Base-by-base conservation (phyloP, 2,888 invertebrate species). In the Amiota minor region DNA sequence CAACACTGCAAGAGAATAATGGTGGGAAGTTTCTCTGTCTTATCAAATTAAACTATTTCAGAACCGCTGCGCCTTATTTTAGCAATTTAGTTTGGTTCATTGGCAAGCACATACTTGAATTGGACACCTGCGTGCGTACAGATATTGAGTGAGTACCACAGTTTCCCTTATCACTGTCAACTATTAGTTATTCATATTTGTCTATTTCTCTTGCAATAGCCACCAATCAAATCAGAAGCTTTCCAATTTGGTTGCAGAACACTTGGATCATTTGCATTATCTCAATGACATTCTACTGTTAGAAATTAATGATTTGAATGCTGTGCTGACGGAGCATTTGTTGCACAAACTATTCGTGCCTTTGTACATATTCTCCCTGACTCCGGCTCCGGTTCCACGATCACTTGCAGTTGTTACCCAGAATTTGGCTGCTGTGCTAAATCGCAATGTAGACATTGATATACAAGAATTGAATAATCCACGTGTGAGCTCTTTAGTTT, bases 71-170 rank as follows among this genome's bases (percentile, higher is more conserved):
- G 46, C 98, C 98, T 1, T 99, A 99, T 91, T 98, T 99, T 89
- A 98, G 98, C 80, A 99, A 99, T 91, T 92, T 99, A 73, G 98
- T 99, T 61, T 99, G 98, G 98, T 98, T 98, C 87, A 98, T 99
- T 86, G 98, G 98, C 71, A 98, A 97, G 91, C 98, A 99, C 89
- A 97, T 99, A 79, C 92, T 98, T 80, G 98, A 99, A 89, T 91
- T 99, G 80, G 98, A 99, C 89, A 93, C 94, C 3, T 99, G 98
- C 90, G 97, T 99, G 59, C 92, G 98, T 85, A 97, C 96, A 86
- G 97, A 98, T 91, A 96, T 97, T 76, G 98, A 98, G 97, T 98
- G 92, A 94, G 86, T 75, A 35, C 18, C 1, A 23, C 16, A 59
- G 23, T 35, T 35, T 35, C 35, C 2, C 0, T 35, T 35, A 35